phyloP scores from a whole-genome alignment of 2,888 invertebrate genomes.

The Synanthedon andrenaeformis region DNA sequence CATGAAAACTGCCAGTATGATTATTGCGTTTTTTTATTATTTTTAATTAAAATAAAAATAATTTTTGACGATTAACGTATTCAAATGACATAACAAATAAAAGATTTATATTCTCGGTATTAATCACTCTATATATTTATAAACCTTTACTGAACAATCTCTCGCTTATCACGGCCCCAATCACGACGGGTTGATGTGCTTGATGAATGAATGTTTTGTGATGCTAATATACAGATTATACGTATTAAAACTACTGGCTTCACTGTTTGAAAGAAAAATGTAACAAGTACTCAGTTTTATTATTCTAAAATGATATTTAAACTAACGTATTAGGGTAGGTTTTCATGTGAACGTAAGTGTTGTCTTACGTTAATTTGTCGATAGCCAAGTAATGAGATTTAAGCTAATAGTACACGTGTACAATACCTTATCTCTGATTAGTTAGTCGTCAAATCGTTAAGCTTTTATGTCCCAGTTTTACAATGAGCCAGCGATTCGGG shows the following conservation, averaged over 20 bases:
- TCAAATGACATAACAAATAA: no score
- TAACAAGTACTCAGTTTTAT: slow-evolving; percentile 1
- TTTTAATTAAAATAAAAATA: no score
- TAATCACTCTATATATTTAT: slow-evolving; percentile 27
- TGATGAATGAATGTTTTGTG: slow-evolving; percentile 67
- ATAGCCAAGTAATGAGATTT: slow-evolving; percentile 32
- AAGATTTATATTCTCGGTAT: not conserved
- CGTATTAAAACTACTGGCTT: slow-evolving; percentile 22
- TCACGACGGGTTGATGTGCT: slow-evolving; percentile 45
- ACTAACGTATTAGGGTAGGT: slow-evolving; percentile 3
- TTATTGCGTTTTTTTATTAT: no score
- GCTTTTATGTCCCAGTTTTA: slow-evolving; percentile 22
- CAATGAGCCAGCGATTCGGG: slow-evolving; percentile 23
- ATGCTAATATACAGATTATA: slow-evolving; percentile 41
- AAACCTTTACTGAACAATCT: slow-evolving; percentile 17
- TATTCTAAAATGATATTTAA: no score
- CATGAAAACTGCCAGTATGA: no score
- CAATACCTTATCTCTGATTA: slow-evolving; percentile 45
- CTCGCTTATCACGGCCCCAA: slow-evolving; percentile 39
- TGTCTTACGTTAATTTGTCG: slow-evolving; percentile 17
- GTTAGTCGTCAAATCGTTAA: slow-evolving; percentile 22
- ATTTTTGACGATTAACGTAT: no score
- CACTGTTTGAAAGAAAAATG: not conserved
- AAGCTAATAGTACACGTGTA: slow-evolving; percentile 51
- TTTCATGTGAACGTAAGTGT: slow-evolving; percentile 20